Evolutionary conservation across 1,140 invertebrate genomes (phyloP), one percentile per base, ranked within the genome.

Genomic region (Micrasema minimum): DNA sequence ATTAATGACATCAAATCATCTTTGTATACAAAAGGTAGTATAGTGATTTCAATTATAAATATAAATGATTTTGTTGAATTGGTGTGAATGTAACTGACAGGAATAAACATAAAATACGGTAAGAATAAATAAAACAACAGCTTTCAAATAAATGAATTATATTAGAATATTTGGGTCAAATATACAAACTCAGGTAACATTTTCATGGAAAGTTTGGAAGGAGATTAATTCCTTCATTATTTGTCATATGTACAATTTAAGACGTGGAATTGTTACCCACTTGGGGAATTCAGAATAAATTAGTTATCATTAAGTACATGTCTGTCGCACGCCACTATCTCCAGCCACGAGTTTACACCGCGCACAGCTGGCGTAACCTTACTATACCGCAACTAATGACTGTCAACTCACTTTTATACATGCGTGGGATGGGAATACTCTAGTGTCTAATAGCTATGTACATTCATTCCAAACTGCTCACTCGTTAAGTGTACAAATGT

Each of bases 101-200:
- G n/a, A n/a, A n/a, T n/a, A n/a, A n/a, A n/a, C n/a, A n/a, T n/a
- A n/a, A n/a, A n/a, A n/a, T n/a, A n/a, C n/a, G n/a, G n/a, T n/a
- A n/a, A n/a, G n/a, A n/a, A n/a, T n/a, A n/a, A 65, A 67, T 57
- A 67, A 67, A 45, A 67, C 51, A 41, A 55, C 38, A 14, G 22
- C 14, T 48, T 48, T 65, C 50, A 65, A 65, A 48, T 65, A 18
- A 67, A 43, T 67, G 20, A 48, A 55, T 53, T 67, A 55, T 67
- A 67, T 55, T 67, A 55, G 31, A 23, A 67, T 67, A 50, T 50
- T 65, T 50, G 16, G 50, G 50, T 41, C 18, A 35, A 67, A 55
- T 67, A 55, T 37, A 67, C 65, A 67, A 43, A 55, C 38, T 67
- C 26, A 67, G 66, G 66, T 67, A 67, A 67, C 16, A 55, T 11